Percentiles rank a stretch among this genome's conserved stretches.
Evolutionary conservation across 2,113 vertebrate species (phyloP).

Genomic region (Pseudorectes ferrugineus): DNA sequence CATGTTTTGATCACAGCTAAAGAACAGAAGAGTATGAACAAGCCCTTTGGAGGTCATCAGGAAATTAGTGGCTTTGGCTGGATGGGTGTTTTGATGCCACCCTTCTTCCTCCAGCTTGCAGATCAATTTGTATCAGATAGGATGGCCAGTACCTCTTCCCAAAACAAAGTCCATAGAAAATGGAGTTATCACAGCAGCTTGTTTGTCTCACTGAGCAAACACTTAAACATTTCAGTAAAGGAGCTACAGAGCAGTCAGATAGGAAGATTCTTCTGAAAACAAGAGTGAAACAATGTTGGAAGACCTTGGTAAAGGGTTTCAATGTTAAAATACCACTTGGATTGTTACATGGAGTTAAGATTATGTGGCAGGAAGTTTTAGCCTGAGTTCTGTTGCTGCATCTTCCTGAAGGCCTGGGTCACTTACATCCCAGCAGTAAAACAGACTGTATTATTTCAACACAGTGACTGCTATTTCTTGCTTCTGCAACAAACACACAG

Average conservation of each 20-base stretch:
- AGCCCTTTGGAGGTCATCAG: background rate
- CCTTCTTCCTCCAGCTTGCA: background rate
- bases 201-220: background rate
- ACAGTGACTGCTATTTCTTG: background rate
- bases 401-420: background rate
- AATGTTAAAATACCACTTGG: background rate
- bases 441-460: background rate
- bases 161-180: background rate
- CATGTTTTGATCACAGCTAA: background rate
- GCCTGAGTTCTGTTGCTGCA: background rate
- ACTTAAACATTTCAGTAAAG: background rate
- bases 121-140: background rate
- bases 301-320: background rate
- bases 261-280: background rate
- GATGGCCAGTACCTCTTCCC: background rate
- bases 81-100: background rate
- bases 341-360: background rate
- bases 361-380: background rate
- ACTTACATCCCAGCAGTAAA: background rate
- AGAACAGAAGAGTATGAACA: background rate
- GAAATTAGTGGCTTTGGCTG: background rate
- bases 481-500: background rate
- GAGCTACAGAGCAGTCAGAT: background rate
- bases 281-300: fast-evolving
- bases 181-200: background rate